Evolutionary conservation across 2,888 invertebrate species (phyloP), one percentile per base, ranked within the genome.

Genomic region (Podabrus alpinus): DNA sequence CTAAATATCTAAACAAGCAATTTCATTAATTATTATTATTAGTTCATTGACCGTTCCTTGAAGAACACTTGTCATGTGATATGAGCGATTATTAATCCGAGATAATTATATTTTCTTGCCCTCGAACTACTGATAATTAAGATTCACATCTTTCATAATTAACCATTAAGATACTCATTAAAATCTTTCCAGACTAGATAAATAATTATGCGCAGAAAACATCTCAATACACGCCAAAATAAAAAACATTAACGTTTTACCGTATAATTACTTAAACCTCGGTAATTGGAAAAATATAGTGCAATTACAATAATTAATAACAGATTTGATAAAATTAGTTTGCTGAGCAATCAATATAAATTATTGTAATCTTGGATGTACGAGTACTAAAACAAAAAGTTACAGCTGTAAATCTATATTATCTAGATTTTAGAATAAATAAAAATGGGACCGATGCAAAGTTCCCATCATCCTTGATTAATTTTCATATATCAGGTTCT

Each of bases 71-170:
- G 82, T 83, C 82, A 81, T 81, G 81, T 81, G 82, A 83, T 84
- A 82, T 79, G 80, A 81, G 78, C 78, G 84, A 84, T 85, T 83
- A 83, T 24, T 80, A 81, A 79, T 80, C 81, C 82, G 81, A 82
- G 83, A 83, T 81, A 82, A 80, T 80, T 81, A 81, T 82, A 83
- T 84, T 83, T 83, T 84, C 82, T 83, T 83, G 81, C 82, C 81
- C 82, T 82, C 81, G 78, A 80, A 81, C 81, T 80, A 78, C 79
- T 79, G 81, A 83, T 78, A 78, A 79, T 79, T 79, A 79, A 79
- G 79, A 79, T 79, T 77, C 72, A 79, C 78, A 79, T 79, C 79
- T 79, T 77, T 77, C 77, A 79, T 76, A 77, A 79, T 78, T 77
- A 78, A 75, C 71, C 77, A 79, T 77, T 79, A 78, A 76, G 77